Base-by-base conservation (phyloP, 2,113 vertebrate species). In the Chamaetylas fuelleborni region DNA sequence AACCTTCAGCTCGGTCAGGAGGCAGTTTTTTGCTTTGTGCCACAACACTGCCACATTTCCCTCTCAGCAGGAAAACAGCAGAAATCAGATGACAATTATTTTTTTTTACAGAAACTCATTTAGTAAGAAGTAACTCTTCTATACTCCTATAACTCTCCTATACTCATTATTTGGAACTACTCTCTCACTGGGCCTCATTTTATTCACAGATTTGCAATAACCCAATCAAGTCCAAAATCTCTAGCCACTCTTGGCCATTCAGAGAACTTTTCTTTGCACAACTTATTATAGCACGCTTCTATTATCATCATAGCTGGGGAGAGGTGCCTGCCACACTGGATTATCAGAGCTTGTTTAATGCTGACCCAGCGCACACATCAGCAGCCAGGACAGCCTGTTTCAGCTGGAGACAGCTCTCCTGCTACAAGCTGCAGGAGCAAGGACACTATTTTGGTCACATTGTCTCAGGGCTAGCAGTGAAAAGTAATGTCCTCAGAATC, bases 51-150 rank as follows among this genome's bases (percentile, higher is more conserved):
- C 26, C 38, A 40, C 43, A 26, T 71, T 96, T 86, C 45, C 17
- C 9, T 86, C 72, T 66, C 88, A 58, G 51, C 19, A 78, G 76
- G 60, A 93, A 66, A 88, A 71, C 74, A 77, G 64, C 54, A 90
- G 82, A 82, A 95, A 92, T 62, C 66, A 90, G 57, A 90, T 60
- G 61, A 93, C 74, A 82, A 91, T 79, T 82, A 56, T 78, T 43
- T 79, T 83, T 40, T 91, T 91, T 85, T 17, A 67, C 31, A 80
- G 85, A 77, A 93, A 83, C 19, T 86, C 24, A 23, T 92, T 81
- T 71, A 81, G 31, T 60, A 91, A 66, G 58, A 93, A 81, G 79
- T 36, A 71, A 79, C 64, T 81, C n/a, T n/a, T n/a, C n/a, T n/a
- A n/a, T n/a, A n/a, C n/a, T n/a, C n/a, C n/a, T n/a, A n/a, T n/a